phyloP scores from a whole-genome alignment of 1,140 invertebrate species.

The Aphelinus certus region DNA sequence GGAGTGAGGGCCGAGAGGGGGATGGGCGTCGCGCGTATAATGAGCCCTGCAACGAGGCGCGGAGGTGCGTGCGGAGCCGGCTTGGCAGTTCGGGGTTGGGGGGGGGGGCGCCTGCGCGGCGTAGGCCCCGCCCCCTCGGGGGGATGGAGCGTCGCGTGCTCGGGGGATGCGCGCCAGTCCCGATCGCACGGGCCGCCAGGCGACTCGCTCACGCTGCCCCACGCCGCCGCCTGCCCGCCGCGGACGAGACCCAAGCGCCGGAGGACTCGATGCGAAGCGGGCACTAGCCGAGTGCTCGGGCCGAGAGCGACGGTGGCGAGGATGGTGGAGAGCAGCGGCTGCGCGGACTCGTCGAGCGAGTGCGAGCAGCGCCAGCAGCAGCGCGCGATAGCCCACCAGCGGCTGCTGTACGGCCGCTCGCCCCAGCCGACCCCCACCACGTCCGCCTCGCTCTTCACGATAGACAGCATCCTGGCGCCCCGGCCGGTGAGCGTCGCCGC shows the following conservation, averaged over 20 bases:
- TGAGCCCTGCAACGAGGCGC: too few species aligned
- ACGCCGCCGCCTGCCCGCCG: background rate
- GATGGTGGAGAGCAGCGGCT: constrained; percentile 63
- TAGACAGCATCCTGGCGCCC: constrained; percentile 81
- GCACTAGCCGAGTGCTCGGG: background rate
- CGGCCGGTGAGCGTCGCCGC: constrained; percentile 54
- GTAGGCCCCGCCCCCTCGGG: too few species aligned
- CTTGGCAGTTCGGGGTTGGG: too few species aligned
- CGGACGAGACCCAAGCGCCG: background rate
- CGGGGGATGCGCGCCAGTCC: too few species aligned
- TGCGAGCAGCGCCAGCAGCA: constrained; percentile 51
- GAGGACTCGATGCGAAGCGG: background rate
- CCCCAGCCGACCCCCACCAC: constrained; percentile 31
- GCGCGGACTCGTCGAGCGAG: constrained; percentile 56
- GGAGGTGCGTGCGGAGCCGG: too few species aligned
- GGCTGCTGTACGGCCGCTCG: background rate
- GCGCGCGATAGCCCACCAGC: constrained; percentile 48
- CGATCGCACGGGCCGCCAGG: background rate
- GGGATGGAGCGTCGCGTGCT: too few species aligned
- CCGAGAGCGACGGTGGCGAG: constrained; percentile 14
- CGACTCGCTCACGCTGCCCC: background rate
- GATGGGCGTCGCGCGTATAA: too few species aligned
- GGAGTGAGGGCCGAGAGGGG: too few species aligned
- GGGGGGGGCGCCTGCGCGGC: too few species aligned
- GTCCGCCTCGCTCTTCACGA: constrained; percentile 78